Base-by-base conservation (phyloP, 2,113 vertebrate species). In the Odobenus rosmarus region DNA sequence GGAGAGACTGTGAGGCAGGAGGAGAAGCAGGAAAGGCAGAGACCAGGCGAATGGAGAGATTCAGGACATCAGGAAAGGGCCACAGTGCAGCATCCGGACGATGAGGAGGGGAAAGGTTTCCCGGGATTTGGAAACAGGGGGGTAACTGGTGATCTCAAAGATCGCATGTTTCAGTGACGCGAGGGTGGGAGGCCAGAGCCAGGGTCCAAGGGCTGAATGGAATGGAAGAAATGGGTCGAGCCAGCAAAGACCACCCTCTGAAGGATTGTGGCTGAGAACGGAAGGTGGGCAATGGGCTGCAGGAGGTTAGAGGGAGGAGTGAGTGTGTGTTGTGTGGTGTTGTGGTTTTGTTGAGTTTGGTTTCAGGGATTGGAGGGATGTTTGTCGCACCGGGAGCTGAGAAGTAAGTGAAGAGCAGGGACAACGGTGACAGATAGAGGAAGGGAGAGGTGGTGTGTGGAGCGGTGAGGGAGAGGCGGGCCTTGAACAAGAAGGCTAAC, bases 351-450 rank as follows among this genome's bases (percentile, higher is more conserved):
- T n/a, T 93, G 46, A 71, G 21, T 71, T 91, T 85, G 55, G 3
- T 67, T 33, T 67, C 3, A 31, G 64, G 64, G 14, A 67, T 33
- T 95, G 26, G 39, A 82, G 31, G 7, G 14, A 4, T 81, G 76
- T 81, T 79, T 83, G 69, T 79, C 36, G 36, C 61, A 39, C 5
- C 64, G n/a, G 31, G 87, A 79, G 42, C 55, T 86, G 26, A 96
- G n/a, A 92, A 74, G 31, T 88, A 82, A 79, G 74, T 74, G 49
- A 96, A 18, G 64, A 85, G 46, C 82, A 89, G 93, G 28, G n/a
- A 81, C 8, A 4, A 4, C 9, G 88, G n/a, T 81, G 39, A 88
- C 49, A 79, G 39, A 88, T 28, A 77, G 46, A 93, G n/a, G 26
- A 61, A 90, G 93, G 39, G 82, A 71, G 15, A 5, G 24, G 57